A percentile compares a stretch with the other conserved stretches of the same genome.
These are phyloP conservation scores for Poeciliopsis infans DNA, from an alignment of 2,797 vertebrate genomes.

Conservation along the genomic window DNA sequence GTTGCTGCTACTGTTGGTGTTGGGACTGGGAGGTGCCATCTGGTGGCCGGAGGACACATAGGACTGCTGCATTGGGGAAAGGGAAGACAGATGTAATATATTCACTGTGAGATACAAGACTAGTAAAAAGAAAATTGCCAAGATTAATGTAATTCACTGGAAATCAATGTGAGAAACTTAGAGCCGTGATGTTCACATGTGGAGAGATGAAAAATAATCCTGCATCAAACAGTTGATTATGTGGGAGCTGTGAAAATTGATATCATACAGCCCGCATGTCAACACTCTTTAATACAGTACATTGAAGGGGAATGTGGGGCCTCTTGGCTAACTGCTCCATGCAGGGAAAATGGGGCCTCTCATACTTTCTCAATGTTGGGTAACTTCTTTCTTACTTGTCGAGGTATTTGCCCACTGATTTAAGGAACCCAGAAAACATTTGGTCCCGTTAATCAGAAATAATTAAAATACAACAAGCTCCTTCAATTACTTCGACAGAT, in stretches of 20 bases:
- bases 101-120: not conserved
- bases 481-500: conserved; percentile 4
- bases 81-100: not conserved
- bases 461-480: conserved; percentile 15
- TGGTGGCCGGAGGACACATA: conserved; percentile 92
- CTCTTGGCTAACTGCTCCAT: conserved; percentile 65
- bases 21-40: conserved; percentile 91
- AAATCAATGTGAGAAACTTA: conserved; percentile 8
- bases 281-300: conserved; percentile 74
- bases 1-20: conserved; percentile 84
- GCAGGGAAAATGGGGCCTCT: conserved; percentile 71
- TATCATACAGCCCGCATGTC: conserved; percentile 71
- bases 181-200: conserved; percentile 23
- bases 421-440: conserved; percentile 48
- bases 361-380: conserved; percentile 59
- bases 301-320: conserved; percentile 73
- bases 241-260: conserved; percentile 68
- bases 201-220: conserved; percentile 39
- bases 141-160: not conserved
- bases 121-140: conserved; percentile 1
- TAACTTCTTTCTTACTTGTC: conserved; percentile 56
- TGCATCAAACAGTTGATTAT: conserved; percentile 55
- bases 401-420: conserved; percentile 35
- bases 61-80: conserved; percentile 78
- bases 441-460: conserved; percentile 30